Evolutionary conservation across 2,113 vertebrate genomes (phyloP).

Genomic region (Apteryx owenii): DNA sequence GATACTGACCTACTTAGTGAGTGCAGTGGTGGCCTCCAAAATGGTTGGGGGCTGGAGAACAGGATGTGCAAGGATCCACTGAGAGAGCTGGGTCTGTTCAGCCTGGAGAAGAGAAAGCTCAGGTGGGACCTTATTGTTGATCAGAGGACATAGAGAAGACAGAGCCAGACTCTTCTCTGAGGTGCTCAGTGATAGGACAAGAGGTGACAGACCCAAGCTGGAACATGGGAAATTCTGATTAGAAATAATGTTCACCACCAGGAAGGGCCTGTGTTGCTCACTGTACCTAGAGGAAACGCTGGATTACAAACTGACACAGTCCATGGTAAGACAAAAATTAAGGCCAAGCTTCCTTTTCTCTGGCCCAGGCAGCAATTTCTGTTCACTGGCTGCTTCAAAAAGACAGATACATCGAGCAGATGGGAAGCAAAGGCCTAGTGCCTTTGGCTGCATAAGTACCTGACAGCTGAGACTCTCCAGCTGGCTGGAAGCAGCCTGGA

Average conservation of each 20-base stretch:
- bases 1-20: not conserved
- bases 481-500: not conserved
- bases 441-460: not conserved
- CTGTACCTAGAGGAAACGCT: not conserved
- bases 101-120: not conserved
- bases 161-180: not conserved
- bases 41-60: not conserved
- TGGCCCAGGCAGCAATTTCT: not conserved
- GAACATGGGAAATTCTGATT: not conserved
- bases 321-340: not conserved
- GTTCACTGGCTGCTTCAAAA: not conserved
- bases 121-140: not conserved
- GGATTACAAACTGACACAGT: not conserved
- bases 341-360: not conserved
- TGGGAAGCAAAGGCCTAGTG: not conserved
- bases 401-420: not conserved
- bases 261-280: not conserved
- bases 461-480: not conserved
- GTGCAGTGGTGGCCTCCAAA: not conserved
- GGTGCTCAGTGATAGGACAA: not conserved
- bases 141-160: not conserved
- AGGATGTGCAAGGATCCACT: too few species aligned
- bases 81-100: not conserved
- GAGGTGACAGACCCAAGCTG: not conserved
- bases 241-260: not conserved